These are phyloP conservation scores for Microcebus murinus DNA, from an alignment of 2,113 vertebrate species.

Conservation along the genomic window DNA sequence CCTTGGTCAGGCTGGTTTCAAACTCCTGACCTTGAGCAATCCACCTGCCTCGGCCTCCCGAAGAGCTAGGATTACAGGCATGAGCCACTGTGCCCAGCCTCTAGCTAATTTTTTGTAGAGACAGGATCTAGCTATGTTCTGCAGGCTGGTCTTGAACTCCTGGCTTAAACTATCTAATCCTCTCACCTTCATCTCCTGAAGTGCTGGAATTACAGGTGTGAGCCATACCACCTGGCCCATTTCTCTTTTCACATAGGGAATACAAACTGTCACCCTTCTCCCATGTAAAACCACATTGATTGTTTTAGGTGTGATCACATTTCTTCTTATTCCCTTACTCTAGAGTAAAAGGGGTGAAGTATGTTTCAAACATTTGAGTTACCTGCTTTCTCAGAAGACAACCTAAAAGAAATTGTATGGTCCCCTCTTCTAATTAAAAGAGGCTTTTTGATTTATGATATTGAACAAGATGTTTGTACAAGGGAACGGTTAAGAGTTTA, in stretches of 20 bases:
- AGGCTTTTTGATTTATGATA: background rate
- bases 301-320: background rate
- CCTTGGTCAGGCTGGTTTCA: no score
- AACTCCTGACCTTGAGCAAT: no score
- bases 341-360: background rate
- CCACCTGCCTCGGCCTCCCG: no score
- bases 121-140: no score
- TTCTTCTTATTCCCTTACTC: background rate
- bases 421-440: background rate
- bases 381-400: constrained; percentile 1
- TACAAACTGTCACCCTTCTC: background rate
- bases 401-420: background rate
- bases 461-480: background rate
- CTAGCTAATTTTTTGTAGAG: no score
- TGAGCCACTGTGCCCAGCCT: no score
- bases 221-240: no score
- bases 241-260: background rate
- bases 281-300: background rate
- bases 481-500: background rate
- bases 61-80: no score
- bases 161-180: no score
- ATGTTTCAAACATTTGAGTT: background rate
- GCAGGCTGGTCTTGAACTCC: no score
- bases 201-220: no score
- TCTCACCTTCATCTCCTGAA: no score